phyloP scores from a whole-genome alignment of 2,888 invertebrate genomes.

The Dascillus cervinus region DNA sequence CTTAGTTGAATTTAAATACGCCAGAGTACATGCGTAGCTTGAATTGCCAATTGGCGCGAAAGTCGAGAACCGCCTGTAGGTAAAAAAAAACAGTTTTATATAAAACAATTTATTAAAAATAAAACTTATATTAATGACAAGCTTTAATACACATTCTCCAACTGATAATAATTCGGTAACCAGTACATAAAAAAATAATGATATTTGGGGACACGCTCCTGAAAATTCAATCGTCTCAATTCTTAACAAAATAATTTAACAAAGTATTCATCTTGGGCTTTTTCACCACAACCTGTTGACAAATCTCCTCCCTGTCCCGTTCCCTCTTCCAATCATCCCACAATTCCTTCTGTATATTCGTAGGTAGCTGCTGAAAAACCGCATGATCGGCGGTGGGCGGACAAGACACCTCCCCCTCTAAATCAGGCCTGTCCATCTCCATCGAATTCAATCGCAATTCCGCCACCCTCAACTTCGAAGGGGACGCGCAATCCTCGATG shows the following conservation, averaged over 20 bases:
- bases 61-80: no score
- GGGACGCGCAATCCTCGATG: conserved; percentile 53
- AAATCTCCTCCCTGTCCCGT: conserved; percentile 30
- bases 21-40: no score
- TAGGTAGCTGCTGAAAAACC: conserved; percentile 63
- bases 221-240: no score
- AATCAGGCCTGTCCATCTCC: conserved; percentile 27
- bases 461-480: conserved; percentile 61
- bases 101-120: no score
- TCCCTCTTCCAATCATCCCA: conserved; percentile 55
- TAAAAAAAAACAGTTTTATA: no score
- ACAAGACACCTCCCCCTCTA: conserved; percentile 36
- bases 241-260: conserved; percentile 57
- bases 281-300: conserved; percentile 46
- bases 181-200: no score
- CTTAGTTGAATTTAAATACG: no score
- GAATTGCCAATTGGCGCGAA: no score
- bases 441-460: conserved; percentile 60
- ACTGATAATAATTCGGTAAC: no score
- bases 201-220: no score
- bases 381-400: conserved; percentile 61
- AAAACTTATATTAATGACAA: no score
- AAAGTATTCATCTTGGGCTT: conserved; percentile 55
- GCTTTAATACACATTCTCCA: no score
- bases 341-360: conserved; percentile 65